A percentile compares a stretch with the other conserved stretches of the same genome.
These are phyloP conservation scores for Gisinianus flammeolus DNA, from an alignment of 2,888 invertebrate species.

Conservation along the genomic window DNA sequence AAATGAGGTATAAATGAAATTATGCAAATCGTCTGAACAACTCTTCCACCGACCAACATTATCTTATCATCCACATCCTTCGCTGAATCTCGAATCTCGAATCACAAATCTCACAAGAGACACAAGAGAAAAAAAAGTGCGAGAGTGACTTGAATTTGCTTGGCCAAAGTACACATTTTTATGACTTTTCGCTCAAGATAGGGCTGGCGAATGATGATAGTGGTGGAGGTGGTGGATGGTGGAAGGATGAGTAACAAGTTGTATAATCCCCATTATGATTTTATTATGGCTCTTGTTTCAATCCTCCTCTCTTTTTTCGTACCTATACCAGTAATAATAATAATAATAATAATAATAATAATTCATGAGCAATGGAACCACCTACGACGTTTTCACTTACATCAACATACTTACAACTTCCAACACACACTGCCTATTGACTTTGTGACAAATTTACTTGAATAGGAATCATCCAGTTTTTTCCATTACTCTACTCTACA, in stretches of 20 bases:
- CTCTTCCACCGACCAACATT: too few species aligned
- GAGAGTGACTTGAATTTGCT: not conserved
- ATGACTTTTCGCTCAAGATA: not conserved
- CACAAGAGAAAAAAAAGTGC: not conserved
- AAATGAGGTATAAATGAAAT: too few species aligned
- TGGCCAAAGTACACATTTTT: not conserved
- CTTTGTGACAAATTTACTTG: not conserved
- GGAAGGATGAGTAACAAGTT: too few species aligned
- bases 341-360: not conserved
- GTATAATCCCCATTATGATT: not conserved
- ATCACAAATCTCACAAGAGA: too few species aligned
- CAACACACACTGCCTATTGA: not conserved
- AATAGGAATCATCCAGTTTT: not conserved
- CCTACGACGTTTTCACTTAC: not conserved
- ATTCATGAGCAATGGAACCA: not conserved
- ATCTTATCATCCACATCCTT: too few species aligned
- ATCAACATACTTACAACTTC: too few species aligned
- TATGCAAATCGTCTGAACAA: too few species aligned
- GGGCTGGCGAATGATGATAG: not conserved
- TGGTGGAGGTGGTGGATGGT: too few species aligned
- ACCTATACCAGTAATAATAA: not conserved
- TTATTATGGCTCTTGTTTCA: not conserved
- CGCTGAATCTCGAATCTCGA: too few species aligned
- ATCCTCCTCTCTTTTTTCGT: not conserved
- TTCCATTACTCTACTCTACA: not conserved